These are phyloP conservation scores for Acanthosoma haemorrhoidale DNA, from an alignment of 2,888 invertebrate species.

Conservation along the genomic window DNA sequence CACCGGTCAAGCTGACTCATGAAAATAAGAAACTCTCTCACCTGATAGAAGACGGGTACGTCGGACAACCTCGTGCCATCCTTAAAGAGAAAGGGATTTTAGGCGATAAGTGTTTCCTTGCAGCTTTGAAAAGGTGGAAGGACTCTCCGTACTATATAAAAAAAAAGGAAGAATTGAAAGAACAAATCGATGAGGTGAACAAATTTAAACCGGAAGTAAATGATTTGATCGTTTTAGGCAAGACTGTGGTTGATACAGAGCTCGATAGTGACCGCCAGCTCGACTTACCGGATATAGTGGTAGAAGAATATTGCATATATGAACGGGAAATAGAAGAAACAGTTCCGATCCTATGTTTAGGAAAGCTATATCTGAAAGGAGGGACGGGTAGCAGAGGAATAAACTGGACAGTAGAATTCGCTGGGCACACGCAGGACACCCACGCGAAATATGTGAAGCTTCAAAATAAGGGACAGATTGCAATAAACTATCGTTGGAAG, in stretches of 20 bases:
- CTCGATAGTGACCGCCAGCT: no score
- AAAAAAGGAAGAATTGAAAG: background rate
- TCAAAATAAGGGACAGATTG: background rate
- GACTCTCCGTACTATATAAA: background rate
- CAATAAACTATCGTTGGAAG: background rate
- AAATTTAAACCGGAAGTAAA: background rate
- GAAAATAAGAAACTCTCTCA: background rate
- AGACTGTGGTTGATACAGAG: background rate
- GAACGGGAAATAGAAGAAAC: background rate
- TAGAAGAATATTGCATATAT: background rate
- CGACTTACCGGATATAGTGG: background rate
- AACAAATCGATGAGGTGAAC: background rate
- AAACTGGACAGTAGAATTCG: background rate
- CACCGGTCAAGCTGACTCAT: background rate
- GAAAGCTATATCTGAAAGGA: background rate
- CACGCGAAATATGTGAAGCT: background rate
- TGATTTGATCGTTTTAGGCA: background rate
- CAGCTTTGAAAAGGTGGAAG: background rate
- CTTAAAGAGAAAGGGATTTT: background rate
- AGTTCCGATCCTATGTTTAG: background rate
- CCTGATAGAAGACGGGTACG: background rate
- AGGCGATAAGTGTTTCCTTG: background rate
- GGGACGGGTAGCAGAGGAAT: background rate
- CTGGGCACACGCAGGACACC: background rate
- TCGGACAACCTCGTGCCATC: background rate